phyloP scores from a whole-genome alignment of 1,140 invertebrate species.

The Rhopalosiphum padi region DNA sequence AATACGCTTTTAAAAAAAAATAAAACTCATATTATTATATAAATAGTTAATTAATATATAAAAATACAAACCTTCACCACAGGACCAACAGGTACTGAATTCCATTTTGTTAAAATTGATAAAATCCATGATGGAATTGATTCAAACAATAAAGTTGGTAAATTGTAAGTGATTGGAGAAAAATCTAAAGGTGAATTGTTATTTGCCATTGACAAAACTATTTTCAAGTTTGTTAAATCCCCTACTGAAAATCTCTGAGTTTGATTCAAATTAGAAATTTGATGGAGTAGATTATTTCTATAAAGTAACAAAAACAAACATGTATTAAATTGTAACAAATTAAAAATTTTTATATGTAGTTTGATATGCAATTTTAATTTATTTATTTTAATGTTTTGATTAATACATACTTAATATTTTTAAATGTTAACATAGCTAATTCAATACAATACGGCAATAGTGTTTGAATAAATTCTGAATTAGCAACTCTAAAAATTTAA shows the following conservation, averaged over 20 bases:
- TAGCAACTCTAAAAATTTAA: background rate
- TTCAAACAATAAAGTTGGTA: background rate
- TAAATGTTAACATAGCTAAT: conserved; percentile 34
- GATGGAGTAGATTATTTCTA: conserved; percentile 32
- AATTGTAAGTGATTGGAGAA: conserved; percentile 43
- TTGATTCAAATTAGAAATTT: conserved; percentile 35
- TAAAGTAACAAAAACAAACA: background rate
- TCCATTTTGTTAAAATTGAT: conserved; percentile 49
- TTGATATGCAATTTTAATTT: background rate
- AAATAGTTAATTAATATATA: background rate
- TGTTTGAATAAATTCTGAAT: conserved; percentile 28
- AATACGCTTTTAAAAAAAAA: too few relatives aligned
- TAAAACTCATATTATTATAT: too few relatives aligned
- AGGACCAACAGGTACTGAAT: conserved; percentile 24
- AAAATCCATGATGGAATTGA: conserved; percentile 29
- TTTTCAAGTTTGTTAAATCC: conserved; percentile 44
- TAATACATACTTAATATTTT: conserved; percentile 45
- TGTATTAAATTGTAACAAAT: background rate
- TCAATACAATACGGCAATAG: conserved; percentile 45
- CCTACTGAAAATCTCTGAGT: background rate
- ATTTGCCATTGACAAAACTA: conserved; percentile 51
- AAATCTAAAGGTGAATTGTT: conserved; percentile 42
- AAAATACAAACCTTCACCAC: conserved; percentile 29
- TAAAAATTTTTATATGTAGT: background rate
- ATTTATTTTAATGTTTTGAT: background rate